A percentile compares a stretch with the other conserved stretches of the same genome.
Evolutionary conservation across 2,888 invertebrate species (phyloP).

Genomic region (Megamerina dolium): DNA sequence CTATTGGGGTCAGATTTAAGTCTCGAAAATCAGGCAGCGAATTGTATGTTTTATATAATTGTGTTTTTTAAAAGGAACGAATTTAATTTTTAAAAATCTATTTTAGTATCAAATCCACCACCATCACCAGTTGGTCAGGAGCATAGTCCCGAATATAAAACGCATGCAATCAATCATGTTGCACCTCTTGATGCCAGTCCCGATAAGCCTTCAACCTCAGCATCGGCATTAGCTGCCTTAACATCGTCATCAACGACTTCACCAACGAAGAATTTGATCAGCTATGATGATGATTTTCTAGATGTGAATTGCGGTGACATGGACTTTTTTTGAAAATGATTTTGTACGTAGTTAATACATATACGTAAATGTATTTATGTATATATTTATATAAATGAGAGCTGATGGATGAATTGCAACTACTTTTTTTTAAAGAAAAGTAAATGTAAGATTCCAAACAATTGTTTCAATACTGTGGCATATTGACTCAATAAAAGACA

Average conservation of each 20-base stretch:
- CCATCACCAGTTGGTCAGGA: conserved; percentile 71
- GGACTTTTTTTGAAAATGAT: conserved; percentile 66
- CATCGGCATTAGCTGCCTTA: conserved; percentile 25
- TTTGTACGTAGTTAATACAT: too few relatives aligned
- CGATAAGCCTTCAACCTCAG: conserved; percentile 41
- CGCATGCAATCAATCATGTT: conserved; percentile 47
- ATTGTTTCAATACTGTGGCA: too few relatives aligned
- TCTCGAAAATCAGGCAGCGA: conserved; percentile 36
- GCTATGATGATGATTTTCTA: conserved; percentile 65
- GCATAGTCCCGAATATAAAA: conserved; percentile 61
- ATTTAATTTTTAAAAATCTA: conserved; percentile 2
- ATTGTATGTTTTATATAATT: conserved; percentile 24
- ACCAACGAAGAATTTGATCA: conserved; percentile 32
- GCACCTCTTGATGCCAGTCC: conserved; percentile 23
- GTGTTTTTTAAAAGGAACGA: not conserved
- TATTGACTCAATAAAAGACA: too few relatives aligned
- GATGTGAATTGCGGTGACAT: conserved; percentile 66
- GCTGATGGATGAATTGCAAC: not conserved
- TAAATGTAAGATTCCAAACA: too few relatives aligned
- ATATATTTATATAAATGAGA: not conserved
- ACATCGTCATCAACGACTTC: conserved; percentile 8
- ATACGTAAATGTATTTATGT: not conserved
- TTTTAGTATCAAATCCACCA: conserved; percentile 61
- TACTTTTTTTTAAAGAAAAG: not conserved
- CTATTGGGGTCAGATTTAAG: conserved; percentile 32